phyloP scores from a whole-genome alignment of 2,797 vertebrate genomes.

The Mus caroli region DNA sequence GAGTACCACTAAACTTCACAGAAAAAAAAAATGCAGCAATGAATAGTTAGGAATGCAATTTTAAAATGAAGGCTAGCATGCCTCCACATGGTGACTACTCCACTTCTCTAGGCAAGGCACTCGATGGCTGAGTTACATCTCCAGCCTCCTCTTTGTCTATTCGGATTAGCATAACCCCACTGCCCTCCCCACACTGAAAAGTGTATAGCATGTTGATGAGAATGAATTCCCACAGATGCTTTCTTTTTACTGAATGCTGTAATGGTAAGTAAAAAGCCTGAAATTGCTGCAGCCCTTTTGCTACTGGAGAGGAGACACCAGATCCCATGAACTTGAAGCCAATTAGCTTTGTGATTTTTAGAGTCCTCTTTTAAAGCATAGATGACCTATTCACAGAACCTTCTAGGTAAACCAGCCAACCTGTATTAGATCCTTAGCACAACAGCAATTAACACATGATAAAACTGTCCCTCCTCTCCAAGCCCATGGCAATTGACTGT shows the following conservation, averaged over 20 bases:
- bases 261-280: neutral
- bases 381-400: neutral
- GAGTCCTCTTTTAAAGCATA: slow-evolving; percentile 2
- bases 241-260: neutral
- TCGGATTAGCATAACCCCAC: neutral
- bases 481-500: neutral
- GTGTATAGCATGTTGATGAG: neutral
- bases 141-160: neutral
- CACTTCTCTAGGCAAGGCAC: neutral
- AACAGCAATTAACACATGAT: neutral
- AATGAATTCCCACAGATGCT: neutral
- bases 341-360: neutral
- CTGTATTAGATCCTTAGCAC: slow-evolving; percentile 7
- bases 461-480: neutral
- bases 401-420: neutral
- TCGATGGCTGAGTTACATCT: neutral
- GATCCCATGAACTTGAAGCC: neutral
- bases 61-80: neutral
- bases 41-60: neutral
- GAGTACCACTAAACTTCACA: neutral
- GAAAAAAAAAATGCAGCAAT: neutral
- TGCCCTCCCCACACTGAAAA: neutral
- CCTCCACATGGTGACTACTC: neutral
- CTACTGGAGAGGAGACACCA: neutral
- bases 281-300: neutral